These are phyloP conservation scores for Acanthurus lineatus DNA, from an alignment of 2,797 vertebrate genomes.

Conservation along the genomic window DNA sequence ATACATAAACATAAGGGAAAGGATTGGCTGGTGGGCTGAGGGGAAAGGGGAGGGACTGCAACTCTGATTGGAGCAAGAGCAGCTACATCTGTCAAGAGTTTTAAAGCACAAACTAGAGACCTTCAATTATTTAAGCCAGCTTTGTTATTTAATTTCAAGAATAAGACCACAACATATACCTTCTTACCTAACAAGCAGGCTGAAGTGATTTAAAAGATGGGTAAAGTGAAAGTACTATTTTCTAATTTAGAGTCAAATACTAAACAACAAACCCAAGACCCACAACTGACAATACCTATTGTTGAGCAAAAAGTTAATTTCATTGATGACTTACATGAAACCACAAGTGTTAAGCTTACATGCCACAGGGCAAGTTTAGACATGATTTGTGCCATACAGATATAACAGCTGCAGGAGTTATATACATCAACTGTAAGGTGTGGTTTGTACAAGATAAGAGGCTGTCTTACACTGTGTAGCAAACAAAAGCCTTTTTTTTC, in stretches of 20 bases:
- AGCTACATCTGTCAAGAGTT: conserved; percentile 59
- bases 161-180: not conserved
- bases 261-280: conserved; percentile 11
- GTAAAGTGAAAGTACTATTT: not conserved
- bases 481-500: not conserved
- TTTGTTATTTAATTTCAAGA: conserved; percentile 18
- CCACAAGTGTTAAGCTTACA: not conserved
- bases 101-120: conserved; percentile 43
- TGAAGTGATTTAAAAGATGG: not conserved
- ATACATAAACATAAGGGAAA: conserved; percentile 87
- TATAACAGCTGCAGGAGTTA: not conserved
- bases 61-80: conserved; percentile 66
- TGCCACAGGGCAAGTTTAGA: not conserved
- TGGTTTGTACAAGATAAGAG: not conserved
- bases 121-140: conserved; percentile 10
- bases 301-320: not conserved
- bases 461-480: not conserved
- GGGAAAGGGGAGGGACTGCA: conserved; percentile 66
- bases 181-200: not conserved
- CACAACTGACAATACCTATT: not conserved
- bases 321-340: not conserved
- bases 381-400: not conserved
- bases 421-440: not conserved
- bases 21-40: conserved; percentile 84
- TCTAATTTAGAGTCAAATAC: conserved; percentile 10